phyloP scores from a whole-genome alignment of 2,113 vertebrate genomes.

The Oriolus oriolus region DNA sequence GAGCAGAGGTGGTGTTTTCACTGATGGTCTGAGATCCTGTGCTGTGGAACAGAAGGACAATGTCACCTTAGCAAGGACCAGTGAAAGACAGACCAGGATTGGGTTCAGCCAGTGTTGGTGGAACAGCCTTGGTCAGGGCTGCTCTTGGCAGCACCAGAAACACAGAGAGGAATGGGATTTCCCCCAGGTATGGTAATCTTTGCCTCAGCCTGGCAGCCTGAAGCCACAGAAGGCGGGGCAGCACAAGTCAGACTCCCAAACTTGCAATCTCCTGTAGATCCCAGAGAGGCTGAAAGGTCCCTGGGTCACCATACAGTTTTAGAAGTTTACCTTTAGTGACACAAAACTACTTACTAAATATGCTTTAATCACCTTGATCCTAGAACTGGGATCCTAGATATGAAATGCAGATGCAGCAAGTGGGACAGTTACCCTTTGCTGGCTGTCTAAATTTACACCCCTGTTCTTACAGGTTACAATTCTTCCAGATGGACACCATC shows the following conservation, averaged over 20 bases:
- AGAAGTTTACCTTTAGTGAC: not conserved
- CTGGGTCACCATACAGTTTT: accelerated
- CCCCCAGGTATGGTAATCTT: not conserved
- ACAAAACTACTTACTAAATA: not conserved
- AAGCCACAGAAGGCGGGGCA: not conserved
- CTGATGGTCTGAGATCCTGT: not conserved
- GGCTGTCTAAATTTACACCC: not conserved
- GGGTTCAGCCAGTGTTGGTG: not conserved
- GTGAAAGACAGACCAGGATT: not conserved
- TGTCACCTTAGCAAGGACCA: not conserved
- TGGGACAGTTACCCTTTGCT: not conserved
- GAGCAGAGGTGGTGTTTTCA: not conserved
- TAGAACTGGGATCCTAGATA: not conserved
- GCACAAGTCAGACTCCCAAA: not conserved
- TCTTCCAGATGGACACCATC: not conserved
- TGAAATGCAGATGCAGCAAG: not conserved
- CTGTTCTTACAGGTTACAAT: not conserved
- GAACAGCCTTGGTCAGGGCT: not conserved
- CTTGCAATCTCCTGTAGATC: not conserved
- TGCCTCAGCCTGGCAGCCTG: not conserved
- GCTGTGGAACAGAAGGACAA: not conserved
- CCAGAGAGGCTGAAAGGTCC: not conserved
- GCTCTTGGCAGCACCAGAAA: not conserved
- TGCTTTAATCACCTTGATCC: not conserved
- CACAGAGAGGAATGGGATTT: accelerated